Evolutionary conservation across 35 echinoderm and acorn worm species (phyloP), one percentile per base, ranked within the genome.

Genomic region (Heliocidaris erythrogramma): DNA sequence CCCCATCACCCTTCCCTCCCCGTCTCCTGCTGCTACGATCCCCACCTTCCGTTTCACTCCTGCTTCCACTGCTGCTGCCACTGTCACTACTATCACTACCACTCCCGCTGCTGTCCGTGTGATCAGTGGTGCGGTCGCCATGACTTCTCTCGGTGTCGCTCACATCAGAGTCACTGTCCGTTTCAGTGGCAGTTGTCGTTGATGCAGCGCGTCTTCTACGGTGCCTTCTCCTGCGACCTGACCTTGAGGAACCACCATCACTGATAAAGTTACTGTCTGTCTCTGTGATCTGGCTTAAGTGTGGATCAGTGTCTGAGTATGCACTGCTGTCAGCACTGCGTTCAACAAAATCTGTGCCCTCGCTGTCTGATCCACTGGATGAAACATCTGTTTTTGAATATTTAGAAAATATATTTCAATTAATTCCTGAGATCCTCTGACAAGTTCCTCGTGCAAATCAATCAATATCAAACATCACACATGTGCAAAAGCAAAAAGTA

Each of bases 271-370:
- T 90, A 17, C 96, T 85, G 85, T 97, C 97, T 18, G 65, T 90
- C 27, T 49, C 94, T 30, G 97, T 96, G 14, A 88, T 85, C 86
- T 96, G 95, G 32, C 94, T 92, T 9, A 97, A 88, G 60, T 91
- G 97, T 17, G 84, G 60, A 85, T 97, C 97, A 59, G 95, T 97
- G 86, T 97, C 95, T 6, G 97, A 94, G 32, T 95, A 96, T 3
- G 49, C 94, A 85, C 97, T 97, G 60, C 95, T 95, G 94, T 96
- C 94, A 14, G 92, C 91, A 21, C 94, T 96, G 13, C 49, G 48
- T 56, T 96, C 95, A 14, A 94, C 95, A 32, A 93, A 95, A n/a
- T 95, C 95, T 60, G 91, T 94, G 30, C 93, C 94, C 42, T 95
- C 97, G 52, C 94, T 90, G 24, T 97, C 97, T 49, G 94, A 95